These are phyloP conservation scores for Stigmatopora nigra DNA, from an alignment of 2,113 vertebrate genomes.

Conservation along the genomic window DNA sequence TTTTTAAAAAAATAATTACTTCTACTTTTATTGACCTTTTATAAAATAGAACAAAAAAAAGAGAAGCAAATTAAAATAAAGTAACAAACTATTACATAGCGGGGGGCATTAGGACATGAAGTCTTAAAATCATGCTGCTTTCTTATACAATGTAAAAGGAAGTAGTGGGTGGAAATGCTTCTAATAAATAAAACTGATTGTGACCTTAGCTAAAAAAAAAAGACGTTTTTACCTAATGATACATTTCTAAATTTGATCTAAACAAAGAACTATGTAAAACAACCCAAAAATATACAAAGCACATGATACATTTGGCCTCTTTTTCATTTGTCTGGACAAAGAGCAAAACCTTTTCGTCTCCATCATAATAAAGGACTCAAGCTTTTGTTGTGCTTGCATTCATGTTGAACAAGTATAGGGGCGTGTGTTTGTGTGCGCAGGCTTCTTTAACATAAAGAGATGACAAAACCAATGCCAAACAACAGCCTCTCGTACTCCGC, in stretches of 20 bases:
- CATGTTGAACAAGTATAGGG: slow-evolving; percentile 75
- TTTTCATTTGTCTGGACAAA: slow-evolving; percentile 47
- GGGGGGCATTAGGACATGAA: slow-evolving; percentile 76
- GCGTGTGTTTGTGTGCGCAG: slow-evolving; percentile 6
- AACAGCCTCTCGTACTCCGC: slow-evolving; percentile 11
- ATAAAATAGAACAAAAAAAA: slow-evolving; percentile 25
- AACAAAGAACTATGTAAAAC: slow-evolving; percentile 38
- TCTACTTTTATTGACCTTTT: slow-evolving; percentile 75
- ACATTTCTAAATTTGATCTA: slow-evolving; percentile 59
- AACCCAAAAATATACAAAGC: slow-evolving; percentile 22
- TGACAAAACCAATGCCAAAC: slow-evolving; percentile 15
- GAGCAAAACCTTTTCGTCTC: slow-evolving; percentile 63
- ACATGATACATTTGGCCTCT: slow-evolving; percentile 45
- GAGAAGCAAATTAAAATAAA: slow-evolving; percentile 29
- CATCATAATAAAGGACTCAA: slow-evolving; percentile 73
- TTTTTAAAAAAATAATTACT: slow-evolving; percentile 53
- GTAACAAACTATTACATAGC: slow-evolving; percentile 82
- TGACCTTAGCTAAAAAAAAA: slow-evolving; percentile 35
- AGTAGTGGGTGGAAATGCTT: slow-evolving; percentile 45
- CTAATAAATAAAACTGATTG: slow-evolving; percentile 28
- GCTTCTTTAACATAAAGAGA: slow-evolving; percentile 11
- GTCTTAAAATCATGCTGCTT: slow-evolving; percentile 92
- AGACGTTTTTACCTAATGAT: slow-evolving; percentile 62
- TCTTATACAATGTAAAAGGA: slow-evolving; percentile 74
- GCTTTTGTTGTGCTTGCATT: slow-evolving; percentile 85